phyloP scores from a whole-genome alignment of 2,797 vertebrate species.

The Sebastes alutus region DNA sequence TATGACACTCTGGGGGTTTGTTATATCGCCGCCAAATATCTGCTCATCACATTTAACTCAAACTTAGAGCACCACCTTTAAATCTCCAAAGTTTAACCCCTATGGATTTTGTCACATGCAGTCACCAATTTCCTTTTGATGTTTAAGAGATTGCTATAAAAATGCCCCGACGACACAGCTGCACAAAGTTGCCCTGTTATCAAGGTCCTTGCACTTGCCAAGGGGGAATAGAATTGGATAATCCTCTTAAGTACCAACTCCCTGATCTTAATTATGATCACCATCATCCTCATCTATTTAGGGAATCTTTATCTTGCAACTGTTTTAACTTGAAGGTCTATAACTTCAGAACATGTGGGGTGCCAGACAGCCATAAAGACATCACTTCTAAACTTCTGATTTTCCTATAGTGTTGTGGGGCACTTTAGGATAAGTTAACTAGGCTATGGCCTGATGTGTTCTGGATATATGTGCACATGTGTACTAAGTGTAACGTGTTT shows the following conservation, averaged over 20 bases:
- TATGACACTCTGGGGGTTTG: neutral
- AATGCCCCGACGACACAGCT: constrained; percentile 3
- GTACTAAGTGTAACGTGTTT: constrained; percentile 3
- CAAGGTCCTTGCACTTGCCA: constrained; percentile 55
- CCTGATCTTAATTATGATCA: constrained; percentile 71
- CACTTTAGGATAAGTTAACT: constrained; percentile 33
- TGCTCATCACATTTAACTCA: constrained; percentile 21
- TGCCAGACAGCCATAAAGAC: neutral
- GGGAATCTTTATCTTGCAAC: constrained; percentile 52
- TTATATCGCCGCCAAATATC: constrained; percentile 16
- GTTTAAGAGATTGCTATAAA: constrained; percentile 14
- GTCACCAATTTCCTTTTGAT: constrained; percentile 10
- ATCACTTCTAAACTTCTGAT: constrained; percentile 1
- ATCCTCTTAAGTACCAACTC: constrained; percentile 60
- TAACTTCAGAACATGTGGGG: constrained; percentile 33
- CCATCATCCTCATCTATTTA: constrained; percentile 54
- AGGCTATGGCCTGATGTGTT: constrained; percentile 35
- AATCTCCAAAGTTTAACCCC: constrained; percentile 19
- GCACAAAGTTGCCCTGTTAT: constrained; percentile 51
- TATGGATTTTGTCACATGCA: neutral
- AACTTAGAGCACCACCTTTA: constrained; percentile 11
- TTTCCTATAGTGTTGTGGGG: constrained; percentile 17
- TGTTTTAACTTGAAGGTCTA: constrained; percentile 49
- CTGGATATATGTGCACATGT: neutral
- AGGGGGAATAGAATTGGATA: constrained; percentile 53